A percentile compares a stretch with the other conserved stretches of the same genome.
phyloP scores from a whole-genome alignment of 1,140 invertebrate genomes.

The Augochlora pura region DNA sequence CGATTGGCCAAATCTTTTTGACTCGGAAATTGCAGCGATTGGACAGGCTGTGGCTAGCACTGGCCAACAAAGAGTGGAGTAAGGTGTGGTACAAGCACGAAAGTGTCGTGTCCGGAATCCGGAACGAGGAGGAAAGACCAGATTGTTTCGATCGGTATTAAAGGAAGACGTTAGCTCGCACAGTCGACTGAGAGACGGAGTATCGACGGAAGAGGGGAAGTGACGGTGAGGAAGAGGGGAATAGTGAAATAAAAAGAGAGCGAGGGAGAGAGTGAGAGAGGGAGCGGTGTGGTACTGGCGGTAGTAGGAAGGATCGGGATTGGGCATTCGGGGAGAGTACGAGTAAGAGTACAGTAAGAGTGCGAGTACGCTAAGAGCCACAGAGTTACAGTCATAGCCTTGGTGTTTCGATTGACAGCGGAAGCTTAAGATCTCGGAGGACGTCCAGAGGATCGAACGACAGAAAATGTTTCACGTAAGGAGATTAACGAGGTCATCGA shows the following conservation, averaged over 20 bases:
- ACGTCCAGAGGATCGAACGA: background rate
- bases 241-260: too few relatives aligned
- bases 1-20: background rate
- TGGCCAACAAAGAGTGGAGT: background rate
- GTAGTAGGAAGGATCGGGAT: background rate
- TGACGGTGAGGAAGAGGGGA: background rate
- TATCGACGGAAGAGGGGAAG: background rate
- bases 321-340: too few relatives aligned
- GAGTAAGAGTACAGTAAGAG: background rate
- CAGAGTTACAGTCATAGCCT: background rate
- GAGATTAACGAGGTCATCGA: slow-evolving; percentile 59
- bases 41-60: background rate
- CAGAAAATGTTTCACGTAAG: slow-evolving; percentile 73
- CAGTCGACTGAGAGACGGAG: slow-evolving; percentile 9
- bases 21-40: background rate
- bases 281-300: too few relatives aligned
- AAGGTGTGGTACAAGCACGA: background rate
- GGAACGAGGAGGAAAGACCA: background rate
- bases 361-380: too few relatives aligned
- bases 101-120: background rate
- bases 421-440: background rate
- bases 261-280: background rate
- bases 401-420: background rate
- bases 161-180: slow-evolving; percentile 10
- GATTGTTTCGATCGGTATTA: slow-evolving; percentile 39